These are phyloP conservation scores for Craterocephalus amniculus DNA, from an alignment of 2,797 vertebrate species.

Conservation along the genomic window DNA sequence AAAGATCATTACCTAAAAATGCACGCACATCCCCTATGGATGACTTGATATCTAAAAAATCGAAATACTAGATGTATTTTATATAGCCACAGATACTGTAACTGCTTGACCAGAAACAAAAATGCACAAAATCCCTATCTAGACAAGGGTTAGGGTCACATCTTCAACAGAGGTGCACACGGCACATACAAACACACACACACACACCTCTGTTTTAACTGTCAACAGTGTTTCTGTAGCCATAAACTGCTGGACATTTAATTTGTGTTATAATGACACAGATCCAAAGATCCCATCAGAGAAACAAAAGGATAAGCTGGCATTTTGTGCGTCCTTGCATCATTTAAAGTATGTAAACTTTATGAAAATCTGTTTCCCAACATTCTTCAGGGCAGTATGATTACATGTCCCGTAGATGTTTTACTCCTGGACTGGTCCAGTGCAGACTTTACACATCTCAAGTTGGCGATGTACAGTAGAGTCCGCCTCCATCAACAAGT, in stretches of 20 bases:
- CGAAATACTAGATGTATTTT: too few species aligned
- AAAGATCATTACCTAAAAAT: too few species aligned
- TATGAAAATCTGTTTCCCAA: background rate
- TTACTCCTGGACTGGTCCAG: background rate
- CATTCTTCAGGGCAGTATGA: background rate
- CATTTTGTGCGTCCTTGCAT: slow-evolving; percentile 1
- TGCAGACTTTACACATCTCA: background rate
- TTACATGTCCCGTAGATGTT: background rate
- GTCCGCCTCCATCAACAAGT: slow-evolving; percentile 35
- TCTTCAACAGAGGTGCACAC: background rate
- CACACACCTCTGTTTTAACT: slow-evolving; percentile 40
- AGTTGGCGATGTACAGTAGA: slow-evolving; percentile 4
- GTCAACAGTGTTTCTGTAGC: slow-evolving; percentile 24
- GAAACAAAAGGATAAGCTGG: background rate
- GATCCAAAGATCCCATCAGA: slow-evolving; percentile 10
- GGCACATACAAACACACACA: too few species aligned
- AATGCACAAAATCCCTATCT: background rate
- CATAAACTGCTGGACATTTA: background rate
- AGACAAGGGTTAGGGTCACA: background rate
- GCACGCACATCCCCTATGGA: too few species aligned
- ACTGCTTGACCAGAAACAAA: background rate
- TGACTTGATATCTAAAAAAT: too few species aligned
- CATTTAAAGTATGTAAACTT: background rate
- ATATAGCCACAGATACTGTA: background rate
- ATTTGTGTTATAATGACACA: slow-evolving; percentile 33